A percentile compares a stretch with the other conserved stretches of the same genome.
Conservation (phyloP, 2,113 vertebrate genomes). For the Rhinoptilus africanus region DNA sequence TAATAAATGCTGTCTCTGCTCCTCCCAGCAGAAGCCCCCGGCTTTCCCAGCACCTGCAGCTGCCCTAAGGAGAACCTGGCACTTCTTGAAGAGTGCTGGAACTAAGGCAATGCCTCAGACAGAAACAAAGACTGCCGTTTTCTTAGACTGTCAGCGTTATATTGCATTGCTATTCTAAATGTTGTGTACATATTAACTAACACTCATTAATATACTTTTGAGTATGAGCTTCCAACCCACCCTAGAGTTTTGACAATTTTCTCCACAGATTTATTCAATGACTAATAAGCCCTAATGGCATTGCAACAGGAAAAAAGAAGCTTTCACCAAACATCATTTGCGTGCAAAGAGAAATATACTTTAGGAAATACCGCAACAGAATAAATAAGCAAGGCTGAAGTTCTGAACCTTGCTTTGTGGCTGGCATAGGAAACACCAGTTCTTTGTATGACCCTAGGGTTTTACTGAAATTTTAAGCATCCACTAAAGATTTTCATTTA, state of each 20-base stretch:
- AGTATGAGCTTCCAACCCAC: neutral
- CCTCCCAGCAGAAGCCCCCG: neutral
- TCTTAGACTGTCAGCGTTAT: neutral
- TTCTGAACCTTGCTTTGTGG: neutral
- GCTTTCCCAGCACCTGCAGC: neutral
- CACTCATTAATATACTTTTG: neutral
- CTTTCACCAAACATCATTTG: neutral
- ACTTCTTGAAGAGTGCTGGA: neutral
- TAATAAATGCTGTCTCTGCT: neutral
- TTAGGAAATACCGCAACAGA: neutral
- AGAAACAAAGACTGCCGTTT: neutral
- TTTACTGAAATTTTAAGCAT: neutral
- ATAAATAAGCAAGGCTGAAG: neutral
- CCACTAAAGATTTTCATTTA: neutral
- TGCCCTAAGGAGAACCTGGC: neutral
- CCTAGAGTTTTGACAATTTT: neutral
- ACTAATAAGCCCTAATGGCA: constrained; percentile 7
- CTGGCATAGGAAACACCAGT: neutral
- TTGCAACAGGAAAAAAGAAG: neutral
- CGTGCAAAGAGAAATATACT: neutral
- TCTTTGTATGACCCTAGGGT: neutral
- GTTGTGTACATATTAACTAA: neutral
- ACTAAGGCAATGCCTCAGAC: neutral
- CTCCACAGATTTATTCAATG: neutral
- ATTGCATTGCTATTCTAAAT: neutral